Evolutionary conservation across 2,888 invertebrate species (phyloP), one percentile per base, ranked within the genome.

Genomic region (Hirtodrosophila histrioides): DNA sequence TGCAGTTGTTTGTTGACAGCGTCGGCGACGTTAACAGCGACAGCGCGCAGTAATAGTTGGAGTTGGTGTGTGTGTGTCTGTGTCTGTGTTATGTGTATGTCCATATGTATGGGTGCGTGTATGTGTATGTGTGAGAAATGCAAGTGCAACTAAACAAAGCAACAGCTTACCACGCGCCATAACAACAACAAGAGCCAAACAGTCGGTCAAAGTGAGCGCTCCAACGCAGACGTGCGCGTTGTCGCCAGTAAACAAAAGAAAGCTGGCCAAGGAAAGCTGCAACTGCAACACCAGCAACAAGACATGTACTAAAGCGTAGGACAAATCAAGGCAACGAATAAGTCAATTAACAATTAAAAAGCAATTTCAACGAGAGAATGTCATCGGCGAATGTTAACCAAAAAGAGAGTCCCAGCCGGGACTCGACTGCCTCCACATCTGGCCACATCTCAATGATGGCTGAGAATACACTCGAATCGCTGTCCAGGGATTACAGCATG

Each of bases 401-500:
- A 65, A 92, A 92, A 87, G 92, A 91, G 73, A 92, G 92, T 54
- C 92, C 92, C 57, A 91, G 91, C 63, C 89, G 91, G 41, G 92
- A 92, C 50, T 92, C 92, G 27, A 91, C 90, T 36, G 89, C 90
- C 12, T 89, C 90, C 23, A 91, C 91, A 37, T 90, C 90, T 40
- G 90, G 91, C 35, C 89, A 90, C 64, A 86, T 91, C 31, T 91
- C 91, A 3, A 71, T 91, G 70, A 72, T 89, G 49, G 86, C 89
- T 0, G 91, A 91, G 56, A 88, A 76, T 17, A 86, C 86, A 1
- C 7, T 86, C 50, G 91, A 91, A 61, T 90, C 94, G 92, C 90
- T 95, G 64, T 94, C 95, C 33, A 92, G 95, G 72, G 95, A 95
- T 83, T 93, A 94, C 69, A 95, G 95, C 86, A 93, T 94, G 88